Conservation (phyloP, 2,797 vertebrate species). For the Lagodon rhomboides region DNA sequence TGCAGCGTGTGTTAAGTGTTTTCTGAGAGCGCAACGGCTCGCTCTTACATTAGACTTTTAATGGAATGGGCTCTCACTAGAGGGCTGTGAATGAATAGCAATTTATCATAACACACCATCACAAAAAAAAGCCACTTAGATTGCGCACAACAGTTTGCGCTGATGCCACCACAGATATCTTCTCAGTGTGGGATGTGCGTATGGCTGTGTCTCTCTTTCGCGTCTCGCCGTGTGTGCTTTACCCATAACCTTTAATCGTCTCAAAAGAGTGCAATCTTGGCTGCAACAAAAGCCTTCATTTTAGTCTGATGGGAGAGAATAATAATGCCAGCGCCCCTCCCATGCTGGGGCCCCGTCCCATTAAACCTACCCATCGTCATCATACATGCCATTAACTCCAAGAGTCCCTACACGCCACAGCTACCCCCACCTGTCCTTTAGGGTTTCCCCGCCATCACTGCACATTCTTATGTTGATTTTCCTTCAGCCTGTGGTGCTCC, state of each 20-base stretch:
- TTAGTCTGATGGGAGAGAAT: constrained; percentile 48
- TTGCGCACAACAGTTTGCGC: constrained; percentile 55
- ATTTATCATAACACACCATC: constrained; percentile 72
- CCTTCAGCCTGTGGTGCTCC: background rate
- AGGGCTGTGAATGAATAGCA: constrained; percentile 67
- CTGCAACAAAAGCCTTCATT: constrained; percentile 58
- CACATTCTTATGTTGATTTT: constrained; percentile 17
- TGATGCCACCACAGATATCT: constrained; percentile 47
- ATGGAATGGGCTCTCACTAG: constrained; percentile 70
- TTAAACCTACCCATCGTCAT: constrained; percentile 62
- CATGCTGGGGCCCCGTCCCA: constrained; percentile 53
- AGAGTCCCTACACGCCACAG: constrained; percentile 17
- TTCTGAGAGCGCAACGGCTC: constrained; percentile 58
- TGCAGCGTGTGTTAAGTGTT: constrained; percentile 72
- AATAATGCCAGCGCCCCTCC: constrained; percentile 50
- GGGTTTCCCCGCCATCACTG: constrained; percentile 28
- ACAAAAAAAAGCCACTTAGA: constrained; percentile 52
- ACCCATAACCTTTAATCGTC: constrained; percentile 55
- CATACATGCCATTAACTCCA: constrained; percentile 71
- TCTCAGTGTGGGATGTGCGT: constrained; percentile 44
- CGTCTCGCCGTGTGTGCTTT: constrained; percentile 30
- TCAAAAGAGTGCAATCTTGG: constrained; percentile 50
- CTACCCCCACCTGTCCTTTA: constrained; percentile 15
- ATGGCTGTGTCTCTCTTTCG: constrained; percentile 7
- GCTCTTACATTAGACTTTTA: constrained; percentile 73